phyloP scores from a whole-genome alignment of 2,797 vertebrate genomes.

The Melopsittacus undulatus region DNA sequence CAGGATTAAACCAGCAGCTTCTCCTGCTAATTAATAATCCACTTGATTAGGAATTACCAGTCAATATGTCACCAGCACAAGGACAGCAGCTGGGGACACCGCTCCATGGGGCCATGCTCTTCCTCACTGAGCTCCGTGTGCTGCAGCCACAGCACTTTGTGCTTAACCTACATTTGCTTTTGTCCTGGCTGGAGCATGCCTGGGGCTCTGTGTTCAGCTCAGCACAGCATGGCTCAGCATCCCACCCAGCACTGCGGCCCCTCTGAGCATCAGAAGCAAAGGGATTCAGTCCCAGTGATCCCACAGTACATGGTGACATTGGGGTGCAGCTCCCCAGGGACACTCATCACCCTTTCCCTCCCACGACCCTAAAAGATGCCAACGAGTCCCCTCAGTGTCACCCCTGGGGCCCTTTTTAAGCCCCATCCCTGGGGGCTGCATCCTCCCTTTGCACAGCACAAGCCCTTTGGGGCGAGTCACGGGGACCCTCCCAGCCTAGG shows the following conservation, averaged over 20 bases:
- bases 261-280: background rate
- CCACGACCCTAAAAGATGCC: background rate
- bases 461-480: background rate
- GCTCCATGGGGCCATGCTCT: accelerated
- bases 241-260: accelerated
- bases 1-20: background rate
- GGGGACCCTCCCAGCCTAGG: accelerated
- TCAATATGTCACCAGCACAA: background rate
- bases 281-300: background rate
- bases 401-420: no score
- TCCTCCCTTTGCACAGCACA: background rate
- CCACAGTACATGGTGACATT: background rate
- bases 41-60: conserved; percentile 12
- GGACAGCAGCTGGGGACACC: accelerated
- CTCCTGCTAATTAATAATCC: conserved; percentile 52
- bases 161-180: conserved; percentile 47
- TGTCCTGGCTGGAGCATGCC: background rate
- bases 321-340: background rate
- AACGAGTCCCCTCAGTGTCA: background rate
- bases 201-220: background rate
- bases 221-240: accelerated
- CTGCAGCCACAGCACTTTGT: background rate
- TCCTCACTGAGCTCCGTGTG: background rate
- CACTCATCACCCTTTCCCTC: background rate
- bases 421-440: background rate